Evolutionary conservation across 2,888 invertebrate species (phyloP).

Genomic region (Caenorhabditis sinica): DNA sequence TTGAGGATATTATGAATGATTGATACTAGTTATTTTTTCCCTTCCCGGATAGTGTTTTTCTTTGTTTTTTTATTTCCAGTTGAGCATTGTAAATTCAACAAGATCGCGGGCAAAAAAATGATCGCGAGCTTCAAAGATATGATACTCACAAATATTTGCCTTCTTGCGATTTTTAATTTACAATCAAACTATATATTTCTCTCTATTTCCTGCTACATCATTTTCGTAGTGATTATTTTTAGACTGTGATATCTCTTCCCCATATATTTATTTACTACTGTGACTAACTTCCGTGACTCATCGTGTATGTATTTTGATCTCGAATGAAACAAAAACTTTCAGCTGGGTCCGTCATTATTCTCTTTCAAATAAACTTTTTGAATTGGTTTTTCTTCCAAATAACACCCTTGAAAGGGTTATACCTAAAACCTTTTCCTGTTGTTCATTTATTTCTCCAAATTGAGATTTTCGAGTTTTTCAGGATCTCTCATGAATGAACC

Average conservation of each 20-base stretch:
- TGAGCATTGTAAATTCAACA: background rate
- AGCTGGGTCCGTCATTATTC: background rate
- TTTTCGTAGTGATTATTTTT: background rate
- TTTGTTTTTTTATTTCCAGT: background rate
- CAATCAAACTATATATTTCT: background rate
- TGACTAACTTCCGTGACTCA: constrained; percentile 1
- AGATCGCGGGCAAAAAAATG: background rate
- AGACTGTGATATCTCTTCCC: background rate
- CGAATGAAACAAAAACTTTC: background rate
- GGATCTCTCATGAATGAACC: constrained; percentile 2
- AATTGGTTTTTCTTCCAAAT: constrained; percentile 6
- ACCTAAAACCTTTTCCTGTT: background rate
- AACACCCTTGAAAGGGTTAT: background rate
- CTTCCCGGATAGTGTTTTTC: background rate
- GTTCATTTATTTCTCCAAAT: background rate
- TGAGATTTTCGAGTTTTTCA: background rate
- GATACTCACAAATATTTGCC: background rate
- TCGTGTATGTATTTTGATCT: constrained; percentile 15
- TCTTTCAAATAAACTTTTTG: background rate
- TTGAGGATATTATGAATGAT: constrained; percentile 51
- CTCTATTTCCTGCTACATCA: background rate
- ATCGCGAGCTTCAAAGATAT: no score
- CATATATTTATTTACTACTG: background rate
- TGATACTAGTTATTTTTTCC: constrained; percentile 10
- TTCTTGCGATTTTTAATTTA: background rate